Conservation (phyloP, 2,888 invertebrate genomes). For the Leptodirus hochenwartii region DNA sequence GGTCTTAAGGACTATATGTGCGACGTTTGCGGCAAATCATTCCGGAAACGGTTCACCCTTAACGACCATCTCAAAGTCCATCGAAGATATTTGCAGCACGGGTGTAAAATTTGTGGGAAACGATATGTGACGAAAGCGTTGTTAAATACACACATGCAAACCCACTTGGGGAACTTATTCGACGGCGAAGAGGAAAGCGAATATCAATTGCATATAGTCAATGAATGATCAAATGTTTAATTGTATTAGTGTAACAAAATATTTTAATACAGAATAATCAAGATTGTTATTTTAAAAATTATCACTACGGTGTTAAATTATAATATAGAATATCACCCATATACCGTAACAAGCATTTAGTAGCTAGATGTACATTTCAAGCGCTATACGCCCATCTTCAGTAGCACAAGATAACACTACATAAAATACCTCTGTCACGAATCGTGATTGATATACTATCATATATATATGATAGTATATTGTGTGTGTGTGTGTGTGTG, state of each 20-base stretch:
- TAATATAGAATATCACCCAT: too few relatives aligned
- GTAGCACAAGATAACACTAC: too few relatives aligned
- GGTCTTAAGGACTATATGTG: slow-evolving; percentile 7
- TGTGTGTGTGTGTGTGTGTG: too few relatives aligned
- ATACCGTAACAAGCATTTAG: too few relatives aligned
- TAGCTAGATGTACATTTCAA: too few relatives aligned
- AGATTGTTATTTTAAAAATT: too few relatives aligned
- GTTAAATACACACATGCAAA: slow-evolving; percentile 4
- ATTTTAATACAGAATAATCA: slow-evolving; percentile 1
- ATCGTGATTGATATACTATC: too few relatives aligned
- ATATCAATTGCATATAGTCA: not conserved
- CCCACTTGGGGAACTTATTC: slow-evolving; percentile 3
- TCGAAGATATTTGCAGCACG: slow-evolving; percentile 6
- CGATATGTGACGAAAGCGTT: not conserved
- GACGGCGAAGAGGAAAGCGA: slow-evolving; percentile 3
- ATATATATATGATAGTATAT: too few relatives aligned
- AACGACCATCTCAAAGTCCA: slow-evolving; percentile 10
- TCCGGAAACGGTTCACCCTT: slow-evolving; percentile 31
- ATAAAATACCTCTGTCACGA: too few relatives aligned
- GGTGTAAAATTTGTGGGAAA: slow-evolving; percentile 35
- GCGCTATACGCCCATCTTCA: too few relatives aligned
- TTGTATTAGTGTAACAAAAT: not conserved
- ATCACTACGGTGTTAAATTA: too few relatives aligned
- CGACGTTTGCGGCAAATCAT: slow-evolving; percentile 8
- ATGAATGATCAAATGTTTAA: not conserved